Conservation (phyloP, 2,888 invertebrate genomes). For the Harpagoxenus sublaevis region DNA sequence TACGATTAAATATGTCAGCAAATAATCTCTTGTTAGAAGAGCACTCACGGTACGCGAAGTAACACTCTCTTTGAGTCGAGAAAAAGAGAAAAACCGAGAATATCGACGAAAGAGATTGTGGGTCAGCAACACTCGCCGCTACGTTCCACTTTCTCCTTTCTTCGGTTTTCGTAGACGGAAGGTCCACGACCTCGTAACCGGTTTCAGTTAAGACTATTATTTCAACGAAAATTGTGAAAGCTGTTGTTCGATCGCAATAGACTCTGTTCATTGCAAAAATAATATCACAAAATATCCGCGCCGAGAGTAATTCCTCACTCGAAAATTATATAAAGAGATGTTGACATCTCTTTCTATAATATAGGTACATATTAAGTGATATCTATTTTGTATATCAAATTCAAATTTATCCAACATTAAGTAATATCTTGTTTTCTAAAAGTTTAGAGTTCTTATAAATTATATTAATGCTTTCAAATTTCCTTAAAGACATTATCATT, state of each 20-base stretch:
- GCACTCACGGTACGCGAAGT: neutral
- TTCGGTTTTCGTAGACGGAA: constrained; percentile 71
- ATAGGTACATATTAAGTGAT: neutral
- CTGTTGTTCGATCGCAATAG: neutral
- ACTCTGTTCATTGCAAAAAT: neutral
- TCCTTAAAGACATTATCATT: neutral
- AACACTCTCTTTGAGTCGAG: constrained; percentile 15
- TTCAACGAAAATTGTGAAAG: constrained; percentile 53
- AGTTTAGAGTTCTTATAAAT: neutral
- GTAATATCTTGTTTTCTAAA: neutral
- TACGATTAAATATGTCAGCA: constrained; percentile 12
- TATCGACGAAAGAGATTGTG: constrained; percentile 53
- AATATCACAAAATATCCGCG: neutral
- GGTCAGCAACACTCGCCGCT: constrained; percentile 74
- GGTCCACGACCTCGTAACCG: constrained; percentile 49
- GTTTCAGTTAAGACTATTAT: constrained; percentile 43
- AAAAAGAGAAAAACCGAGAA: constrained; percentile 39
- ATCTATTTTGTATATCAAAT: neutral
- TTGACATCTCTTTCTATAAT: neutral
- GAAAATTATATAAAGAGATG: neutral
- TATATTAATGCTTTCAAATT: neutral
- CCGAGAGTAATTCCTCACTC: neutral
- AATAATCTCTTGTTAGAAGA: constrained; percentile 24
- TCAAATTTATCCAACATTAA: neutral
- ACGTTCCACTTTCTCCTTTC: constrained; percentile 83